Evolutionary conservation across 2,888 invertebrate genomes (phyloP), one percentile per base, ranked within the genome.

Genomic region (Rotaria sp.): DNA sequence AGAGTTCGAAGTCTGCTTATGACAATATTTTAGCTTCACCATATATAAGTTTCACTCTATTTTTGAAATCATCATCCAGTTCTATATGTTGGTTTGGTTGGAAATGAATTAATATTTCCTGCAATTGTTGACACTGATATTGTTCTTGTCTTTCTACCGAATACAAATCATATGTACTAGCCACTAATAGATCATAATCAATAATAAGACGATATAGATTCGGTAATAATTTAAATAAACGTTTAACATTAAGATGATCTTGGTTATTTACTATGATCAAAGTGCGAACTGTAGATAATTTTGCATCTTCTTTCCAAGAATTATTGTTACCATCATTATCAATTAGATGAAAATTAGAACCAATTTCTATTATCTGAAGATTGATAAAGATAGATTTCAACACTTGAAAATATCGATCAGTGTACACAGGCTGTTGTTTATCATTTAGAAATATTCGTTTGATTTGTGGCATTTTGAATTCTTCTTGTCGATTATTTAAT

Each of bases 381-480:
- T 75, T 75, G 24, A 41, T 41, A 41, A 75, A 75, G 41, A 75
- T 41, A 11, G 75, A 41, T 21, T 41, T 24, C 11, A 75, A 75
- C 10, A 75, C 2, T 24, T 11, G 41, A 38, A 75, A 75, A 21
- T 41, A 75, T 26, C 10, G 38, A 41, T 41, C 4, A 26, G 41
- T 75, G 24, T 75, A 75, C 18, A 24, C 3, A 21, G 75, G 21
- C 24, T 75, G 75, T 75, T 75, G 75, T 75, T 75, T 75, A 75
- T 75, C 75, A 75, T 75, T 75, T 38, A 75, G 75, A 75, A 75
- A 75, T 75, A 75, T 38, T 41, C 41, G 75, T 75, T 38, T 75
- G 3, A 75, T 75, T 41, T 41, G 75, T 75, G 75, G 75, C 41
- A 75, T 38, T 41, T 38, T 75, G 3, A 75, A 41, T 15, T 75